Evolutionary conservation across 2,888 invertebrate species (phyloP).

Genomic region (Spialia ferax): DNA sequence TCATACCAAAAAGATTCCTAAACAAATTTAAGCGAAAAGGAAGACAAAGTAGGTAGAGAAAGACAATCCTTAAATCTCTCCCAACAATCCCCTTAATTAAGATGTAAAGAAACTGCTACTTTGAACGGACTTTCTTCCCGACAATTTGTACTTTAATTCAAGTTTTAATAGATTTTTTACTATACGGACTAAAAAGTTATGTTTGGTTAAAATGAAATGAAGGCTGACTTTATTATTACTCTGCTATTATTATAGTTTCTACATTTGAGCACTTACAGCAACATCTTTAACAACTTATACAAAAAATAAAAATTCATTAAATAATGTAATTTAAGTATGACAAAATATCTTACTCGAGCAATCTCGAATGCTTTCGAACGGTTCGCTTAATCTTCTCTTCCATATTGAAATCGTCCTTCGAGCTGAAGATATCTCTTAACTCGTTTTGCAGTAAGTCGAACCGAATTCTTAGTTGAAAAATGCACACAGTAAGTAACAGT

Average conservation of each 20-base stretch:
- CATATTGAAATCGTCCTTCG: constrained; percentile 22
- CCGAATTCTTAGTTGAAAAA: constrained; percentile 45
- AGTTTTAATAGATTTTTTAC: constrained; percentile 17
- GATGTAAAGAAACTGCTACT: constrained; percentile 32
- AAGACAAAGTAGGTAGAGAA: constrained; percentile 14
- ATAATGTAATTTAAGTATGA: neutral
- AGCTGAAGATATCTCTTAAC: constrained; percentile 43
- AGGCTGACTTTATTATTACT: neutral
- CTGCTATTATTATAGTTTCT: too few relatives aligned
- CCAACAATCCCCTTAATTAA: constrained; percentile 31
- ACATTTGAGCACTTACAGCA: too few relatives aligned
- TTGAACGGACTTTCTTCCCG: constrained; percentile 17
- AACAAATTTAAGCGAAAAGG: constrained; percentile 14
- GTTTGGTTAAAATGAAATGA: neutral
- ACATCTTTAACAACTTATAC: too few relatives aligned
- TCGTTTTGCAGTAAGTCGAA: constrained; percentile 47
- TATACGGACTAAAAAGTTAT: constrained; percentile 8
- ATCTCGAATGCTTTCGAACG: constrained; percentile 41
- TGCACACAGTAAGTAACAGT: constrained; percentile 44
- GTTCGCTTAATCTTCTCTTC: constrained; percentile 37
- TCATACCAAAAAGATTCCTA: too few relatives aligned
- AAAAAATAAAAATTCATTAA: too few relatives aligned
- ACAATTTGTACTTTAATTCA: constrained; percentile 29
- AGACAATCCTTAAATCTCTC: constrained; percentile 33
- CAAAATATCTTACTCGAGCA: constrained; percentile 43